These are phyloP conservation scores for Megaustenia siamemsis DNA, from an alignment of 2,888 invertebrate genomes.

Conservation along the genomic window DNA sequence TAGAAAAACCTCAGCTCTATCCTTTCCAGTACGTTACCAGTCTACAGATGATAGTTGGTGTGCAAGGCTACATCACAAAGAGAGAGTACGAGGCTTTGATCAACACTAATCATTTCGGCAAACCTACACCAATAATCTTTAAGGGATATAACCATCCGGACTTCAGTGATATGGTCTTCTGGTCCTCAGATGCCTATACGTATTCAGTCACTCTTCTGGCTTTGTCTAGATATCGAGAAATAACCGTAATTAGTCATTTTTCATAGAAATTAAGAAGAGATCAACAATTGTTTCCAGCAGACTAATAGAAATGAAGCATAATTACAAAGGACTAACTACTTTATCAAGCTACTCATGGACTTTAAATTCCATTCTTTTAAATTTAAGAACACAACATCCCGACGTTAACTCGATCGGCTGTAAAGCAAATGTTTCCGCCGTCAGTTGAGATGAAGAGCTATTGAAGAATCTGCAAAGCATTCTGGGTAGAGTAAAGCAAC, in stretches of 20 bases:
- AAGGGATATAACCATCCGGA: conserved; percentile 2
- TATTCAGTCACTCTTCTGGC: not conserved
- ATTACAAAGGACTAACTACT: too few relatives aligned
- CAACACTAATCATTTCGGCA: not conserved
- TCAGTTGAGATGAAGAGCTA: too few relatives aligned
- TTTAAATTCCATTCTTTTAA: too few relatives aligned
- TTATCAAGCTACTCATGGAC: too few relatives aligned
- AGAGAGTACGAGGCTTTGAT: conserved; percentile 28
- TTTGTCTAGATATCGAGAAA: not conserved
- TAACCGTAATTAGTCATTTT: not conserved
- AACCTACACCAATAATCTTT: not conserved
- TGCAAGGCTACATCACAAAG: conserved; percentile 18
- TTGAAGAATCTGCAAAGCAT: too few relatives aligned
- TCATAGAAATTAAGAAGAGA: not conserved
- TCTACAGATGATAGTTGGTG: not conserved
- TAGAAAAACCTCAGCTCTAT: not conserved
- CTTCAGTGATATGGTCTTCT: not conserved
- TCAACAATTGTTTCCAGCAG: too few relatives aligned
- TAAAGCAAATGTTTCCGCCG: too few relatives aligned
- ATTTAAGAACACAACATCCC: too few relatives aligned
- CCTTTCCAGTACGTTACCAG: not conserved
- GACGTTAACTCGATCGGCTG: too few relatives aligned
- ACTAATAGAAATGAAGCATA: too few relatives aligned
- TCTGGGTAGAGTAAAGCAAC: too few relatives aligned
- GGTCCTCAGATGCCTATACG: conserved; percentile 8